Conservation (phyloP, 2,888 invertebrate genomes). For the Synergus itoensis region DNA sequence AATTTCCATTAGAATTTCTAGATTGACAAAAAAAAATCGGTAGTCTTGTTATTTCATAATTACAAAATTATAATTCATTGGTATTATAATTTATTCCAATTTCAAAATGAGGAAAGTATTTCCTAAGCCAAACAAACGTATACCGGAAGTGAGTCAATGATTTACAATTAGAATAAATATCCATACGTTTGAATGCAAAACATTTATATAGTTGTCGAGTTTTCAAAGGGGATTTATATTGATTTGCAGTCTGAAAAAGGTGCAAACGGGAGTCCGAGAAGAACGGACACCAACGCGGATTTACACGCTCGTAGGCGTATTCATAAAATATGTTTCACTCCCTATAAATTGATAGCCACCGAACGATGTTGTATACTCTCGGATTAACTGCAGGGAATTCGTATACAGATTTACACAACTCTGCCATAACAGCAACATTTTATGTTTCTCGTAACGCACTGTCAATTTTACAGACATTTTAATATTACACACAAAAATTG, state of each 20-base stretch:
- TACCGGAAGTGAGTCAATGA: background rate
- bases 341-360: slow-evolving; percentile 68
- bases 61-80: too few species aligned
- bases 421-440: slow-evolving; percentile 15
- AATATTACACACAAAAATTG: slow-evolving; percentile 13
- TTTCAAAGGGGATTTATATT: slow-evolving; percentile 30
- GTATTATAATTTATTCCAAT: too few species aligned
- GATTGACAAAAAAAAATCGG: too few species aligned
- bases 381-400: slow-evolving; percentile 37
- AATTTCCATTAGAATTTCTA: too few species aligned
- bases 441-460: slow-evolving; percentile 22
- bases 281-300: slow-evolving; percentile 52
- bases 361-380: slow-evolving; percentile 46
- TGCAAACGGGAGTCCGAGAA: slow-evolving; percentile 59
- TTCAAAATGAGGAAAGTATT: too few species aligned
- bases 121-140: background rate
- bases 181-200: background rate
- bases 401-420: slow-evolving; percentile 18
- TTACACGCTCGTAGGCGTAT: slow-evolving; percentile 58
- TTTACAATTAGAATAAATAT: background rate
- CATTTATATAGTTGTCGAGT: slow-evolving; percentile 1
- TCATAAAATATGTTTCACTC: slow-evolving; percentile 67
- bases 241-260: slow-evolving; percentile 42
- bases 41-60: too few species aligned
- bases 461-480: slow-evolving; percentile 25